Evolutionary conservation across 2,113 vertebrate genomes (phyloP).

Genomic region (Sylvia atricapilla): DNA sequence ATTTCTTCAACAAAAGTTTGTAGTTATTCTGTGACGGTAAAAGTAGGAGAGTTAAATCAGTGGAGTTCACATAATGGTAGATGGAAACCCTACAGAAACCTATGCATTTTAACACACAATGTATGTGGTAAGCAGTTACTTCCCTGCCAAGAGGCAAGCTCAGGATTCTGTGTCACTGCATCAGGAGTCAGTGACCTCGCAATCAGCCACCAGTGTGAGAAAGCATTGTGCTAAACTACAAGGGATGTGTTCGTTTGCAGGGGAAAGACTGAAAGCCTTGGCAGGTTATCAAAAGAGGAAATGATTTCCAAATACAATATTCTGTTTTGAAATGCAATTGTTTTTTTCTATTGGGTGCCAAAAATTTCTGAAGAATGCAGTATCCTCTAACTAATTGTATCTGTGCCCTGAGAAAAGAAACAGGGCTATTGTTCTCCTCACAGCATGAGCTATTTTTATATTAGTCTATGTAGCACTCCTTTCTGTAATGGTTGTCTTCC

Average conservation of each 20-base stretch:
- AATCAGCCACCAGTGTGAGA: neutral
- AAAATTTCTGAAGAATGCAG: slow-evolving; percentile 30
- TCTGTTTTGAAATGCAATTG: slow-evolving; percentile 54
- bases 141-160: slow-evolving; percentile 18
- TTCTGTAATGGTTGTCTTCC: neutral
- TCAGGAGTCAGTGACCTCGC: neutral
- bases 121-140: neutral
- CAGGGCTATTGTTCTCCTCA: slow-evolving; percentile 39
- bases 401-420: slow-evolving; percentile 32
- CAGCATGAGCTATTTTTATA: neutral
- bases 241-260: slow-evolving; percentile 35
- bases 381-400: slow-evolving; percentile 42
- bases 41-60: neutral
- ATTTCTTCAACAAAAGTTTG: neutral
- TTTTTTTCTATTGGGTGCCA: slow-evolving; percentile 36
- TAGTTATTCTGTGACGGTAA: neutral
- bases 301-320: slow-evolving; percentile 45
- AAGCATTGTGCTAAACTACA: slow-evolving; percentile 24
- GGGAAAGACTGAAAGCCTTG: slow-evolving; percentile 40
- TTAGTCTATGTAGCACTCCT: neutral
- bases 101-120: neutral
- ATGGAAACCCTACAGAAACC: neutral
- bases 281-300: slow-evolving; percentile 56
- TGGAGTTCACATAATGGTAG: neutral
- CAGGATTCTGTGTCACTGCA: neutral